Base-by-base conservation (phyloP, 2,797 vertebrate genomes). In the Crenuchus spilurus region DNA sequence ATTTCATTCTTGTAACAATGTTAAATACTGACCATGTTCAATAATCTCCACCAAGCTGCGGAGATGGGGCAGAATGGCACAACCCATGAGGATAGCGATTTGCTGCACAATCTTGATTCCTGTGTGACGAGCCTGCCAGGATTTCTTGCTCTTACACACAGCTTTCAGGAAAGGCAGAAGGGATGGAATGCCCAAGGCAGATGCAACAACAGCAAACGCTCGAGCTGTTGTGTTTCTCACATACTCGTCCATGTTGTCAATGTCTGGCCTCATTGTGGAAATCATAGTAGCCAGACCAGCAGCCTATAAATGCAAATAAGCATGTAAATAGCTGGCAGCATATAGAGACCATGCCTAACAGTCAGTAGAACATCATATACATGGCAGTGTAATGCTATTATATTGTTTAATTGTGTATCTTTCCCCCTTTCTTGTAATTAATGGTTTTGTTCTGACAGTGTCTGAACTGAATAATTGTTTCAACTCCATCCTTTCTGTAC, bases 31-130 rank as follows among this genome's bases (percentile, higher is more conserved):
- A 99, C 98, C 97, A 41, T 99, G 98, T 78, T 99, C 98, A 42
- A 99, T 99, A 66, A 99, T 99, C 92, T 99, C 98, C 90, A 99
- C 98, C 92, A 99, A 92, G 88, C 98, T 99, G 83, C 98, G 94
- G n/a, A 99, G 95, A 83, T 99, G 97, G 75, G 98, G 98, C 86
- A 99, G 87, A 82, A 99, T 99, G 66, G 98, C 98, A 64, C 98
- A 99, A 80, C 98, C 98, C 98, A 99, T 99, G 30, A 99, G 95
- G 88, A 99, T 99, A 80, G 98, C 97, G 49, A 99, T 99, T 88
- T 99, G 98, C 90, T 99, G 98, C 8, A 99, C 98, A 37, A 99
- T 99, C 90, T 99, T 99, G 88, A 99, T 99, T 84, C 98, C 98
- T 0, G 98, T 99, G 85, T 99, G 98, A 1, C 98, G 90, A 0